phyloP scores from a whole-genome alignment of 2,113 vertebrate genomes.

The Crotalus helleri region DNA sequence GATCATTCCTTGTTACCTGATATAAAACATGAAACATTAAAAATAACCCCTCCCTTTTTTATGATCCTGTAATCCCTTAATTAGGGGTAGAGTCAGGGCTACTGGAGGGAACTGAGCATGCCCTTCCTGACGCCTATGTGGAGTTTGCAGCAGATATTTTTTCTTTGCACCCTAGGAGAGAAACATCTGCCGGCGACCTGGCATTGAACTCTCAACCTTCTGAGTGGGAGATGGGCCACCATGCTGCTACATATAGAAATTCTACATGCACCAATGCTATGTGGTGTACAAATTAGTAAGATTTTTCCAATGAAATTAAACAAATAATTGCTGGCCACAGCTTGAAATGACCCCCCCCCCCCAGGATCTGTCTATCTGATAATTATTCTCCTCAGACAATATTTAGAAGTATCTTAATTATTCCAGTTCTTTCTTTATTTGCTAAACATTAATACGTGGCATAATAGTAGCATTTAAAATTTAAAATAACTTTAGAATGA shows the following conservation, averaged over 20 bases:
- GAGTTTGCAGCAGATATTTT: not conserved
- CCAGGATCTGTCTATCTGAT: not conserved
- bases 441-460: slow-evolving; percentile 44
- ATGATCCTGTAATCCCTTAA: not conserved
- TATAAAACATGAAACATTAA: not conserved
- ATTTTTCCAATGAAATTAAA: not conserved
- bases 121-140: not conserved
- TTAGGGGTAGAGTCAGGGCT: not conserved
- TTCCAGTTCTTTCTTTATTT: slow-evolving; percentile 22
- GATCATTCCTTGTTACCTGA: slow-evolving; percentile 45
- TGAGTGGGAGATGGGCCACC: not conserved
- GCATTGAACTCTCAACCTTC: not conserved
- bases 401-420: slow-evolving; percentile 9
- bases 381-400: not conserved
- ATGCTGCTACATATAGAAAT: not conserved
- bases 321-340: not conserved
- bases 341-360: not conserved
- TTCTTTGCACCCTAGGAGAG: not conserved
- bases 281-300: not conserved
- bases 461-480: slow-evolving; percentile 28
- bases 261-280: not conserved
- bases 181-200: not conserved
- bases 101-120: not conserved
- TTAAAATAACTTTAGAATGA: slow-evolving; percentile 47
- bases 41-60: not conserved